Conservation (phyloP, 2,888 invertebrate genomes). For the Cartodere bifasciata region DNA sequence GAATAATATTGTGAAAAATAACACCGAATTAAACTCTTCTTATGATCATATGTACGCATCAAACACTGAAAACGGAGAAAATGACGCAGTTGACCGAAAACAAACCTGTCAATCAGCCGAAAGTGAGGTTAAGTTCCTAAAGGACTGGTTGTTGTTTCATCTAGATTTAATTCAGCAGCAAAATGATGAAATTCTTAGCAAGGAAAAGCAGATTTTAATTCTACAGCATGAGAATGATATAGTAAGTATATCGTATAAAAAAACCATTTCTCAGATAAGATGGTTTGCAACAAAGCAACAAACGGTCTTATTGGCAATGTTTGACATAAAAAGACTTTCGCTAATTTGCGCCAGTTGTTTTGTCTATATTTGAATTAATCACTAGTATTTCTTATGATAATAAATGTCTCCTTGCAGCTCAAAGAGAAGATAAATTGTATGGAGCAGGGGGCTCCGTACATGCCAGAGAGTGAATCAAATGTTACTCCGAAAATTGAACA, state of each 20-base stretch:
- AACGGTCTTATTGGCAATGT: no score
- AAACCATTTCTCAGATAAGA: no score
- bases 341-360: no score
- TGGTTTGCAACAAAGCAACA: no score
- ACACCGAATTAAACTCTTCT: conserved; percentile 47
- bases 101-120: conserved; percentile 32
- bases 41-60: conserved; percentile 66
- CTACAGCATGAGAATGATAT: conserved; percentile 67
- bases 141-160: conserved; percentile 69
- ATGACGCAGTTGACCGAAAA: conserved; percentile 13
- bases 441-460: conserved; percentile 44
- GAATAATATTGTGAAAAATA: conserved; percentile 22
- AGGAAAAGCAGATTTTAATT: conserved; percentile 62
- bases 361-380: no score
- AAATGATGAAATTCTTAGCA: conserved; percentile 67
- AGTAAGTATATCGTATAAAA: no score
- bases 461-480: conserved; percentile 15
- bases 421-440: conserved; percentile 48
- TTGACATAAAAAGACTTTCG: no score
- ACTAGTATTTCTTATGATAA: no score
- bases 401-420: conserved; percentile 20
- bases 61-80: conserved; percentile 28
- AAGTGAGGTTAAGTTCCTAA: conserved; percentile 55
- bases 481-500: conserved; percentile 12
- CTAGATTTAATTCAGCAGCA: conserved; percentile 84